Evolutionary conservation across 2,797 vertebrate species (phyloP).

Genomic region (Cheirogaleus major): DNA sequence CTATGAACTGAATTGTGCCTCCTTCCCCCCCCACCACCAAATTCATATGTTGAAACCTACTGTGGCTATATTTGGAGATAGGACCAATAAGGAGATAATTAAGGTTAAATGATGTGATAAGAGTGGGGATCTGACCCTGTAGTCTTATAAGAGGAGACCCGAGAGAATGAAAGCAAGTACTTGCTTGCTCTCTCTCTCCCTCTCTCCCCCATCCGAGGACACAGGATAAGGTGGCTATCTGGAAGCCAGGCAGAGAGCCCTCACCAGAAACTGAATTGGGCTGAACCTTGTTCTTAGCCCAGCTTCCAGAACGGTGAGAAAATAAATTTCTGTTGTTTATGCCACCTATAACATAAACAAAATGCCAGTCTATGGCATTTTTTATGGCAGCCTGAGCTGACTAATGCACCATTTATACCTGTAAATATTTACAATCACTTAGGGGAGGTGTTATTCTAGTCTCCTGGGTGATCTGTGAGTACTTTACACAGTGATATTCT

Average conservation of each 20-base stretch:
- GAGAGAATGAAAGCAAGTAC: neutral
- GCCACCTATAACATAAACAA: neutral
- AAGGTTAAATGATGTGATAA: neutral
- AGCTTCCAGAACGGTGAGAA: neutral
- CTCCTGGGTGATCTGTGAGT: neutral
- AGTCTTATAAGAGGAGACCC: neutral
- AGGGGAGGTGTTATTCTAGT: neutral
- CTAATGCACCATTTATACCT: neutral
- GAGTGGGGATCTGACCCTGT: neutral
- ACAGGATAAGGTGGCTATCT: neutral
- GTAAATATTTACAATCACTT: neutral
- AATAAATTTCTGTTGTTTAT: neutral
- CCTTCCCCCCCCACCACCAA: neutral
- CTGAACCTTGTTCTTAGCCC: neutral
- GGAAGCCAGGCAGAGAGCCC: neutral
- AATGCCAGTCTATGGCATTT: neutral
- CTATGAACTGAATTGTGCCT: neutral
- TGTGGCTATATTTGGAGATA: neutral
- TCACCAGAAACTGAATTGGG: neutral
- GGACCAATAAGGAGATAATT: neutral
- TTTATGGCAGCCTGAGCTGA: neutral
- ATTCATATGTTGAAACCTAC: neutral
- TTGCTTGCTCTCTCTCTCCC: neutral
- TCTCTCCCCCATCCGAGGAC: neutral
- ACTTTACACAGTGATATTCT: neutral